Conservation (phyloP, 2,888 invertebrate species). For the Dione vanillae region DNA sequence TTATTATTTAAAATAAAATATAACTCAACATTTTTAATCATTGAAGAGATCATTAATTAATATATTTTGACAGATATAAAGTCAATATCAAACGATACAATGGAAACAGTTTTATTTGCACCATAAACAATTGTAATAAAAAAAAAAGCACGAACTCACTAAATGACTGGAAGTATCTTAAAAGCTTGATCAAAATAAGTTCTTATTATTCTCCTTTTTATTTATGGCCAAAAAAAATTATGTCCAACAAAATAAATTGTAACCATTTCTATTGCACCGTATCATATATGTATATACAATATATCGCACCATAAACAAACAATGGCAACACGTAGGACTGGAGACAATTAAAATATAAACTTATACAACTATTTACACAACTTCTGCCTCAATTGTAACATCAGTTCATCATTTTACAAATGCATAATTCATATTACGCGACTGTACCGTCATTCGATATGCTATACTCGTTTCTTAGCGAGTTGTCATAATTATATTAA, state of each 20-base stretch:
- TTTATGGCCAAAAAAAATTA: too few species aligned
- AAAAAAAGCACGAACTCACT: not conserved
- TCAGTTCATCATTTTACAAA: conserved; percentile 50
- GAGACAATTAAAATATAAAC: conserved; percentile 42
- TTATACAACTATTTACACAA: conserved; percentile 48
- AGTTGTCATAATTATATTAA: not conserved
- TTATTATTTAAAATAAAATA: too few species aligned
- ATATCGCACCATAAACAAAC: conserved; percentile 28
- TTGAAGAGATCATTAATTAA: not conserved
- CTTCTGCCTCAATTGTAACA: conserved; percentile 50
- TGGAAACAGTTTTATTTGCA: not conserved
- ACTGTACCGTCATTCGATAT: conserved; percentile 36
- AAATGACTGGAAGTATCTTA: not conserved
- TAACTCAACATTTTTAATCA: not conserved
- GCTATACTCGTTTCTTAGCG: conserved; percentile 41
- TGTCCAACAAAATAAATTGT: too few species aligned
- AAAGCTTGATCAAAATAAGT: too few species aligned
- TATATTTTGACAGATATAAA: conserved; percentile 30
- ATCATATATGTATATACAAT: not conserved
- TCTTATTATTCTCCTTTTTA: too few species aligned
- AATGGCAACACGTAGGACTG: conserved; percentile 46
- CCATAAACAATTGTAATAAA: not conserved
- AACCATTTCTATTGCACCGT: conserved; percentile 18
- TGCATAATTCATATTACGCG: conserved; percentile 47
- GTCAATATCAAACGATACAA: conserved; percentile 34